These are phyloP conservation scores for Cryptophagus acutangulus DNA, from an alignment of 2,888 invertebrate species.

Conservation along the genomic window DNA sequence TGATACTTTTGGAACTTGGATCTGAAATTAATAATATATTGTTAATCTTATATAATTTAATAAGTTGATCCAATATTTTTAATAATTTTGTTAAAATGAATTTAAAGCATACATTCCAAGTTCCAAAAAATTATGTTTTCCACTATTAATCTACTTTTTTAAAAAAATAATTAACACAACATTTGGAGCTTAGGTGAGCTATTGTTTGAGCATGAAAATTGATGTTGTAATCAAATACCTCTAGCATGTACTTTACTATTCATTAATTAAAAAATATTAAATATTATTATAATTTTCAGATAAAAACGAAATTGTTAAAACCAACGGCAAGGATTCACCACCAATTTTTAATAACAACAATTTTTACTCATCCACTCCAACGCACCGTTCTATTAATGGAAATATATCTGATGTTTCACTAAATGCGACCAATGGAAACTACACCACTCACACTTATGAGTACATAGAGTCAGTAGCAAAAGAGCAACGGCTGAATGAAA, in stretches of 20 bases:
- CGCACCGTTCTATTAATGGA: constrained; percentile 42
- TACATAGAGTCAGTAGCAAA: constrained; percentile 34
- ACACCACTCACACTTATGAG: constrained; percentile 18
- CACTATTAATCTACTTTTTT: too few relatives aligned
- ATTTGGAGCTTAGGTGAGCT: constrained; percentile 25
- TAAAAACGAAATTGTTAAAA: constrained; percentile 20
- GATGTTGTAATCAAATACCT: not conserved
- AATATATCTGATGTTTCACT: constrained; percentile 46
- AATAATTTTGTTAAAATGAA: too few relatives aligned
- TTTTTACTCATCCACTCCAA: constrained; percentile 48
- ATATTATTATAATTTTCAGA: constrained; percentile 10
- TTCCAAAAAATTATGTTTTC: too few relatives aligned
- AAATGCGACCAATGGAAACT: constrained; percentile 47
- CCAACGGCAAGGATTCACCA: constrained; percentile 22
- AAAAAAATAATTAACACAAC: too few relatives aligned
- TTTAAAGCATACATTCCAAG: too few relatives aligned
- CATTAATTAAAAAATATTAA: not conserved
- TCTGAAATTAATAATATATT: too few relatives aligned
- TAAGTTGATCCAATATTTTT: too few relatives aligned
- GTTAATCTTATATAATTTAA: too few relatives aligned
- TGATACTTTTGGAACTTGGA: too few relatives aligned
- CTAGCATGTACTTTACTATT: too few relatives aligned
- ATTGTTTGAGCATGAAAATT: constrained; percentile 21
- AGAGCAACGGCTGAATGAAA: constrained; percentile 44
- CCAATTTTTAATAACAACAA: constrained; percentile 42